phyloP scores from a whole-genome alignment of 1,140 invertebrate species.

The Hylaeus anthracinus region DNA sequence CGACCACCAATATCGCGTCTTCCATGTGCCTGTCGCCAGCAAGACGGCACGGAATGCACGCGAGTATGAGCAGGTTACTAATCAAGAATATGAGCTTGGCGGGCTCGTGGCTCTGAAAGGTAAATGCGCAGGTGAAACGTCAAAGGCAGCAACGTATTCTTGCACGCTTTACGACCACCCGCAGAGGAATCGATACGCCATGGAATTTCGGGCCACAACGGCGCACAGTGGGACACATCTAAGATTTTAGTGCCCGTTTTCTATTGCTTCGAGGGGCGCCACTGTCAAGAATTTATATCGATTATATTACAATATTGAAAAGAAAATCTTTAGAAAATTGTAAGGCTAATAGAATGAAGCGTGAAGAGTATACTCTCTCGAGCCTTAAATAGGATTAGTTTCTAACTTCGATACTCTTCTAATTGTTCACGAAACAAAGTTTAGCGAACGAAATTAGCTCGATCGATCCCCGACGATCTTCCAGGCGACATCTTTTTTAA shows the following conservation, averaged over 20 bases:
- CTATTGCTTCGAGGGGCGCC: too few relatives aligned
- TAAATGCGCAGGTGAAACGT: slow-evolving; percentile 48
- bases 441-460: neutral
- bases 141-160: slow-evolving; percentile 47
- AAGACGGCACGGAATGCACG: slow-evolving; percentile 94
- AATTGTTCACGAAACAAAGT: too few relatives aligned
- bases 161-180: slow-evolving; percentile 42
- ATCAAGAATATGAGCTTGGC: slow-evolving; percentile 96
- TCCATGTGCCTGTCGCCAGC: slow-evolving; percentile 88
- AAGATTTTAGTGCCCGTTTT: neutral
- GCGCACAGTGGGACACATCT: neutral
- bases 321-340: too few relatives aligned
- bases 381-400: too few relatives aligned
- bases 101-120: slow-evolving; percentile 91
- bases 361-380: too few relatives aligned
- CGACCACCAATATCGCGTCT: slow-evolving; percentile 94
- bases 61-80: slow-evolving; percentile 95
- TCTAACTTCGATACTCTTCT: too few relatives aligned
- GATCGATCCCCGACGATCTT: neutral
- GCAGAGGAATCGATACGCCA: slow-evolving; percentile 53
- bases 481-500: slow-evolving; percentile 32
- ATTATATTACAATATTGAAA: too few relatives aligned
- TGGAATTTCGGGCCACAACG: slow-evolving; percentile 40
- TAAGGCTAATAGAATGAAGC: too few relatives aligned
- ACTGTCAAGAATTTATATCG: too few relatives aligned